A percentile compares a stretch with the other conserved stretches of the same genome.
These are phyloP conservation scores for Crotalus horridus DNA, from an alignment of 2,113 vertebrate genomes.

Conservation along the genomic window DNA sequence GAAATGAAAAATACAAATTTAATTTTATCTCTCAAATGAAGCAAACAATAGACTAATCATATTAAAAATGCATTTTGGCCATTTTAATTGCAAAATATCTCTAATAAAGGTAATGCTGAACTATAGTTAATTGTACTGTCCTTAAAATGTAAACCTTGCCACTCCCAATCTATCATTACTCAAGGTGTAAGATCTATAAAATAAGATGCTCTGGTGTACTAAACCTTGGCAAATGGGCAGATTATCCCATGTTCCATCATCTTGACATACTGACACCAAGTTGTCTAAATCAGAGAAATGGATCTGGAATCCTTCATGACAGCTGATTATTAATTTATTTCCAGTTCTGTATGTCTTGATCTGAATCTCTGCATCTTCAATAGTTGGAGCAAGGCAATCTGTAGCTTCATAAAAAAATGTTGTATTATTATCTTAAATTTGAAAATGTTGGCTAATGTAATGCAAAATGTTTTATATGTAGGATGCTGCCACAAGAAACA, in stretches of 20 bases:
- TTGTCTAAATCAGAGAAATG: conserved; percentile 81
- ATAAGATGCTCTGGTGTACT: conserved; percentile 33
- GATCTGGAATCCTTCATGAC: conserved; percentile 82
- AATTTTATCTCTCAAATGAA: conserved; percentile 1
- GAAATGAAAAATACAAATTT: neutral
- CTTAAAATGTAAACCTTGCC: neutral
- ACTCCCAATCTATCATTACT: conserved; percentile 32
- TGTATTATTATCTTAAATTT: conserved; percentile 23
- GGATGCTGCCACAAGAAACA: too few species aligned
- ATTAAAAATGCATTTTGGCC: neutral
- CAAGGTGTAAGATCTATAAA: conserved; percentile 1
- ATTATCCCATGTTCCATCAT: conserved; percentile 81
- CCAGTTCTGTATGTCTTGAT: conserved; percentile 82
- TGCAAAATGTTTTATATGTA: conserved; percentile 31
- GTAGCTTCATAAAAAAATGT: conserved; percentile 51
- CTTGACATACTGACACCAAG: conserved; percentile 74
- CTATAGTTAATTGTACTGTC: conserved; percentile 24
- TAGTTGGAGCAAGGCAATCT: conserved; percentile 79
- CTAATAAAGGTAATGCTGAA: conserved; percentile 18
- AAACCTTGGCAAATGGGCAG: conserved; percentile 84
- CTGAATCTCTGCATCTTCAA: conserved; percentile 80
- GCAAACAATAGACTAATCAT: neutral
- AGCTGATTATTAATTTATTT: conserved; percentile 77
- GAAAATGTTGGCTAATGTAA: neutral
- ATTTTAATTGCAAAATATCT: neutral